Evolutionary conservation across 2,888 invertebrate species (phyloP).

Genomic region (Andrena hattorfiana): DNA sequence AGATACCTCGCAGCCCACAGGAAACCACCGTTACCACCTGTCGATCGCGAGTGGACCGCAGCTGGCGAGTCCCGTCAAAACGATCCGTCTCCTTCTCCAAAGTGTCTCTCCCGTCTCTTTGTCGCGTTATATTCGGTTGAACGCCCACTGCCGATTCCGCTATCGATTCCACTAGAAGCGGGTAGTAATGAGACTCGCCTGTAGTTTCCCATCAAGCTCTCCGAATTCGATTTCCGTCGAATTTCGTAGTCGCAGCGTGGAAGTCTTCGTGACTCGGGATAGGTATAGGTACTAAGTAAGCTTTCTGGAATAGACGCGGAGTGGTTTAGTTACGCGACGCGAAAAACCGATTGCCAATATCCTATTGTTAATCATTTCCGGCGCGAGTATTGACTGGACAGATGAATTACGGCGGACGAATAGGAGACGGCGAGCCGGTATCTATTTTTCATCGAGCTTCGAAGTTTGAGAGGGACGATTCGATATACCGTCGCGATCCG

Average conservation of each 20-base stretch:
- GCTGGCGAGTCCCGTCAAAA: constrained; percentile 26
- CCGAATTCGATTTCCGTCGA: not conserved
- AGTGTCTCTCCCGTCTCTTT: constrained; percentile 27
- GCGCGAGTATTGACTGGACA: not conserved
- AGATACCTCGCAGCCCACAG: constrained; percentile 25
- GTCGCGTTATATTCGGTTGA: constrained; percentile 19
- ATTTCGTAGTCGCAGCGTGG: not conserved
- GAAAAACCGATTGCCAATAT: not conserved
- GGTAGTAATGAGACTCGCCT: constrained; percentile 10
- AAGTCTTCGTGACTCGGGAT: too few relatives aligned
- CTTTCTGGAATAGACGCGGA: too few relatives aligned
- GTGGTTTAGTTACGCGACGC: too few relatives aligned
- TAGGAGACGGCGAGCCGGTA: not conserved
- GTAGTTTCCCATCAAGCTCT: not conserved
- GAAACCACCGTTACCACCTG: constrained; percentile 62
- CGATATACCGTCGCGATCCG: constrained; percentile 38
- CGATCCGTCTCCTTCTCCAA: constrained; percentile 23
- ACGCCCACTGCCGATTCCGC: constrained; percentile 12
- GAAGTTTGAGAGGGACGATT: constrained; percentile 29
- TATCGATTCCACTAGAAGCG: constrained; percentile 15
- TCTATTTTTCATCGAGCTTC: constrained; percentile 34
- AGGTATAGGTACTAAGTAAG: too few relatives aligned
- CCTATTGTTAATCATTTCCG: not conserved
- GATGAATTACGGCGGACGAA: not conserved
- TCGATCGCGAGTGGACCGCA: constrained; percentile 55